phyloP scores from a whole-genome alignment of 2,113 vertebrate species.

The Enhydra lutris region DNA sequence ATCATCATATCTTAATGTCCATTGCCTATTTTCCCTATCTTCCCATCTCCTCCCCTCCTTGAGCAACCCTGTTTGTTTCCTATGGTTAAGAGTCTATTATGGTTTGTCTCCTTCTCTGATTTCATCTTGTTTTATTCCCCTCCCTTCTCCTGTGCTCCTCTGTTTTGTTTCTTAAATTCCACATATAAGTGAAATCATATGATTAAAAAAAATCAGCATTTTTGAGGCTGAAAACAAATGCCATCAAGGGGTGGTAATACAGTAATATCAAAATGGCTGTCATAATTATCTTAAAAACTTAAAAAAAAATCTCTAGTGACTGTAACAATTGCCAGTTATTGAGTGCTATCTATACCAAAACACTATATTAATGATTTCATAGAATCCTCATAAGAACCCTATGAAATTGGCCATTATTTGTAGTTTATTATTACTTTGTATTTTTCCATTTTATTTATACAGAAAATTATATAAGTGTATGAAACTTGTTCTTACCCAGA shows the following conservation, averaged over 20 bases:
- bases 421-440: not conserved
- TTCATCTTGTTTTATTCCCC: not conserved
- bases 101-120: not conserved
- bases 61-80: not conserved
- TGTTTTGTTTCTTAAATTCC: not conserved
- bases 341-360: not conserved
- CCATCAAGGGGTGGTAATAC: not conserved
- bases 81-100: not conserved
- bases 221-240: conserved; percentile 4
- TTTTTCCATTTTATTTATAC: conserved; percentile 9
- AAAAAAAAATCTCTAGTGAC: not conserved
- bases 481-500: not conserved
- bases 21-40: not conserved
- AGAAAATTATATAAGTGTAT: not conserved
- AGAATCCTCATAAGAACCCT: not conserved
- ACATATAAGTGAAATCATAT: not conserved
- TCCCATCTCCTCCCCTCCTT: not conserved
- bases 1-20: not conserved
- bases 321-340: not conserved
- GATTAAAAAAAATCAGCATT: not conserved
- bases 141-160: not conserved
- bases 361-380: not conserved
- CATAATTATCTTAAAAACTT: conserved; percentile 28
- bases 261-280: not conserved
- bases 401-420: conserved; percentile 13